A percentile compares a stretch with the other conserved stretches of the same genome.
Evolutionary conservation across 2,888 invertebrate species (phyloP).

Genomic region (Ophioninae sp.): DNA sequence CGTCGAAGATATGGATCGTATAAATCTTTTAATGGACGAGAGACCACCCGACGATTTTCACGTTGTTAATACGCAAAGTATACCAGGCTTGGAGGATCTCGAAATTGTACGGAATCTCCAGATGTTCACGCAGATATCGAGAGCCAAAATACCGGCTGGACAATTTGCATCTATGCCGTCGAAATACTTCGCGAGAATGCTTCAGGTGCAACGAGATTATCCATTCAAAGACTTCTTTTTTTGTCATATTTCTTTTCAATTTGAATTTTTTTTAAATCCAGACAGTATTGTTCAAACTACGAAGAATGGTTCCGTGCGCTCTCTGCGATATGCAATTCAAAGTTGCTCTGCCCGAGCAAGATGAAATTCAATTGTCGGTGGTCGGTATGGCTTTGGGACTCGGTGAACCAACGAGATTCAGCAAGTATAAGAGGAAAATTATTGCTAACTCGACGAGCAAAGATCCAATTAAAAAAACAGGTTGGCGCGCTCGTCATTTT

Average conservation of each 20-base stretch:
- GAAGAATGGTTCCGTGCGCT: slow-evolving; percentile 93
- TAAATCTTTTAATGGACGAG: slow-evolving; percentile 88
- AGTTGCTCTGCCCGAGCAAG: slow-evolving; percentile 93
- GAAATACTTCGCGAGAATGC: slow-evolving; percentile 82
- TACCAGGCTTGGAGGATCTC: slow-evolving; percentile 87
- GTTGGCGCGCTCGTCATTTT: slow-evolving; percentile 36
- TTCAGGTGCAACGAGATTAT: slow-evolving; percentile 81
- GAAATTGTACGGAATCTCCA: slow-evolving; percentile 88
- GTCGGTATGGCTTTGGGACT: slow-evolving; percentile 91
- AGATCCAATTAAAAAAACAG: slow-evolving; percentile 74
- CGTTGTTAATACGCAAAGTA: slow-evolving; percentile 89
- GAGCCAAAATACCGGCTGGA: slow-evolving; percentile 84
- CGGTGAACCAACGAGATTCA: slow-evolving; percentile 83
- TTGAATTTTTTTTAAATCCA: slow-evolving; percentile 66
- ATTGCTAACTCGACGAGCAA: slow-evolving; percentile 76
- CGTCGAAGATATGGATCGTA: slow-evolving; percentile 90
- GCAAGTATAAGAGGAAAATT: slow-evolving; percentile 81
- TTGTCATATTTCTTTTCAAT: not conserved
- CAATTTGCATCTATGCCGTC: slow-evolving; percentile 82
- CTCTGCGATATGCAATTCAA: slow-evolving; percentile 91
- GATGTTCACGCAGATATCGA: slow-evolving; percentile 91
- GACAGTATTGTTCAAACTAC: slow-evolving; percentile 93
- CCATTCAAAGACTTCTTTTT: not conserved
- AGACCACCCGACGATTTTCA: slow-evolving; percentile 89
- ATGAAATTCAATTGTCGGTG: slow-evolving; percentile 87